These are phyloP conservation scores for Ennomos fuscantarius DNA, from an alignment of 2,888 invertebrate genomes.

Conservation along the genomic window DNA sequence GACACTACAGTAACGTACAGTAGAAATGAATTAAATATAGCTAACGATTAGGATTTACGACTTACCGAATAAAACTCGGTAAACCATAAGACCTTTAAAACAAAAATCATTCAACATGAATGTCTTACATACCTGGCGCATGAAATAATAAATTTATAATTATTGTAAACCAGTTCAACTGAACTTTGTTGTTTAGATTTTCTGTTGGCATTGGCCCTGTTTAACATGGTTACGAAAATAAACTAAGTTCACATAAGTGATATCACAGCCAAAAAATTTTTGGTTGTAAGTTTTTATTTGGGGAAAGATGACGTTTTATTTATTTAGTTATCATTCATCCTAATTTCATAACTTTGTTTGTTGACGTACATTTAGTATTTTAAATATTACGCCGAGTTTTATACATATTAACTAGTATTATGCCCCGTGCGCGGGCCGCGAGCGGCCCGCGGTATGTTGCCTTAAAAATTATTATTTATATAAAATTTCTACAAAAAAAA, in stretches of 20 bases:
- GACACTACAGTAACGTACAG: conserved; percentile 6
- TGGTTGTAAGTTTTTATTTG: too few relatives aligned
- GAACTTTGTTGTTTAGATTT: conserved; percentile 16
- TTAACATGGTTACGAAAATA: conserved; percentile 29
- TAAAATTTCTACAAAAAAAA: too few relatives aligned
- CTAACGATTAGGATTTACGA: not conserved
- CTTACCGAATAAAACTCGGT: not conserved
- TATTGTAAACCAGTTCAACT: conserved; percentile 31
- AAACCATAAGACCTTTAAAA: not conserved
- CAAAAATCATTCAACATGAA: conserved; percentile 3
- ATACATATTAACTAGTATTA: too few relatives aligned
- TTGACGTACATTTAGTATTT: too few relatives aligned
- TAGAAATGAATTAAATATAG: conserved; percentile 3
- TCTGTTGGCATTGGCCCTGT: conserved; percentile 27
- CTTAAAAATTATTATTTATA: too few relatives aligned
- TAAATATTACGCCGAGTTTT: too few relatives aligned
- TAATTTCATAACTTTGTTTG: too few relatives aligned
- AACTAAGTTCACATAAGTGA: conserved; percentile 23
- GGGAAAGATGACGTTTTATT: too few relatives aligned
- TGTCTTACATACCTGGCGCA: not conserved
- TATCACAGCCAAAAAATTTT: too few relatives aligned
- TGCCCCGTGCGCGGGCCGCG: too few relatives aligned
- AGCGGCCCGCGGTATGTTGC: too few relatives aligned
- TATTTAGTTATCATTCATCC: too few relatives aligned
- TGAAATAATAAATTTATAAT: conserved; percentile 24